Evolutionary conservation across 2,888 invertebrate genomes (phyloP).

Genomic region (Cryptocheilus praepositus): DNA sequence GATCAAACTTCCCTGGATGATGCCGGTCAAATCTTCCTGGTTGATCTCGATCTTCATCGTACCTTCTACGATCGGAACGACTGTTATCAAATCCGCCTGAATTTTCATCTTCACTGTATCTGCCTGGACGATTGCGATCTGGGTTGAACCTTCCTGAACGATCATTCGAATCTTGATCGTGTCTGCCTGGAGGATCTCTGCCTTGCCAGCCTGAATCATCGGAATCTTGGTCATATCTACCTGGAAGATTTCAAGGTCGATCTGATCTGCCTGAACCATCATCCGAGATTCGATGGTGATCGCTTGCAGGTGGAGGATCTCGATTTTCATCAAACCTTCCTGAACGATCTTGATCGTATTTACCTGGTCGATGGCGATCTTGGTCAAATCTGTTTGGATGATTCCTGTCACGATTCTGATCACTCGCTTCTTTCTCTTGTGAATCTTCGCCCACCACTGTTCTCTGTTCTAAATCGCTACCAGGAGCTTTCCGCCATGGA

Average conservation of each 20-base stretch:
- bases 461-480: slow-evolving; percentile 49
- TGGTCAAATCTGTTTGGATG: neutral
- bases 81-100: too few relatives aligned
- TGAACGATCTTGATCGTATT: neutral
- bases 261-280: too few relatives aligned
- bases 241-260: neutral
- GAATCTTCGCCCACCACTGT: slow-evolving; percentile 27
- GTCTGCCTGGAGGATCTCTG: neutral
- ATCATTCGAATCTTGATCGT: neutral
- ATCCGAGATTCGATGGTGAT: too few relatives aligned
- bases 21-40: too few relatives aligned
- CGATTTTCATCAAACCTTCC: too few relatives aligned
- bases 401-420: slow-evolving; percentile 1
- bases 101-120: neutral
- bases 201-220: too few relatives aligned
- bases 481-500: slow-evolving; percentile 42
- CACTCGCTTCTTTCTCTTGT: neutral
- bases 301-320: too few relatives aligned
- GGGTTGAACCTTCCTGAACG: too few relatives aligned
- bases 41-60: slow-evolving; percentile 16
- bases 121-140: neutral
- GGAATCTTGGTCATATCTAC: neutral
- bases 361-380: slow-evolving; percentile 4
- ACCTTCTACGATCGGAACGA: neutral
- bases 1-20: too few relatives aligned